Evolutionary conservation across 2,888 invertebrate species (phyloP), one percentile per base, ranked within the genome.

Genomic region (Vanessa cardui): DNA sequence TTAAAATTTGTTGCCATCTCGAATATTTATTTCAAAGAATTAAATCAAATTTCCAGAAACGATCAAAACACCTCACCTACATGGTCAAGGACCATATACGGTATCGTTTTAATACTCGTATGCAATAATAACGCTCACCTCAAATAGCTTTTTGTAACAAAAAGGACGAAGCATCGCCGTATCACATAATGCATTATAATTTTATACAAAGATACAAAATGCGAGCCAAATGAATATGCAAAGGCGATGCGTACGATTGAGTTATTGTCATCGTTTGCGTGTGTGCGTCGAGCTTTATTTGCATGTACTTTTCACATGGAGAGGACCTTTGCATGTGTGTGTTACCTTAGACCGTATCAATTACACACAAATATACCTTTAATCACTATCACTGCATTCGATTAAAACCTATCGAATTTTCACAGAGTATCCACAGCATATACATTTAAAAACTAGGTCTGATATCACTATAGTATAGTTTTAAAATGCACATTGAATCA

Each of bases 171-270:
- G 79, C 69, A 76, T 39, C 66, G 77, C 77, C 79, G 76, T 87
- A 87, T 89, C 89, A 86, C 85, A 89, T 90, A 90, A 91, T 90
- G 89, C 90, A 91, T 92, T 92, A 92, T 92, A 91, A 92, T 92
- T 91, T 92, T 88, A 92, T 92, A 92, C 91, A 90, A 91, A 89
- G 91, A 92, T 91, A 92, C 90, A 87, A 87, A 90, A 83, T 87
- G 85, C 87, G 82, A 84, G 79, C 80, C 84, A 84, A 89, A 92
- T 92, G 92, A 92, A 92, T 92, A 92, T 92, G 92, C 92, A 92
- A 89, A 86, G 79, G 82, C 81, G 83, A 85, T 81, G 84, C 82
- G 80, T 89, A 78, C 82, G 85, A 91, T 91, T 91, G 92, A 90
- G 91, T 91, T 92, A 92, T 92, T 91, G 92, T 90, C 80, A 81